These are phyloP conservation scores for Trichogramma pretiosum DNA, from an alignment of 1,140 invertebrate species.

Conservation along the genomic window DNA sequence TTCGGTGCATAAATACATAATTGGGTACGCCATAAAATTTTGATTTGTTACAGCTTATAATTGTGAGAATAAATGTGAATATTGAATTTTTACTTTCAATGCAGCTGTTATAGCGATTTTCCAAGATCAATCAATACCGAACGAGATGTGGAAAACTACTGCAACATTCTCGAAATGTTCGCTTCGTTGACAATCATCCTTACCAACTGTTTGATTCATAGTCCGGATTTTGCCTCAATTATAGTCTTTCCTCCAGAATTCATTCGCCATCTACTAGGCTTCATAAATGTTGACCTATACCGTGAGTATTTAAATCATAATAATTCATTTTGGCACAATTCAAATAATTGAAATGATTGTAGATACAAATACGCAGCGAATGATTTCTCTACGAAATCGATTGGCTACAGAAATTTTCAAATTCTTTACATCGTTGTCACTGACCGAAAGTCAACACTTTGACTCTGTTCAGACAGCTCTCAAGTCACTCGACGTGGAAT, in stretches of 20 bases:
- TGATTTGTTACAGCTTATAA: neutral
- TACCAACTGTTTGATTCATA: slow-evolving; percentile 35
- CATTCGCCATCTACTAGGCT: slow-evolving; percentile 36
- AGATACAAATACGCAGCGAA: slow-evolving; percentile 32
- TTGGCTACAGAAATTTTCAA: slow-evolving; percentile 44
- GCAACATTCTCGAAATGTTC: slow-evolving; percentile 46
- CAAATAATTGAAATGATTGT: slow-evolving; percentile 4
- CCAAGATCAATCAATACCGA: slow-evolving; percentile 28
- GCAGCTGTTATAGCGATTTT: slow-evolving; percentile 36
- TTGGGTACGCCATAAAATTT: slow-evolving; percentile 31
- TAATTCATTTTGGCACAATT: too few species aligned
- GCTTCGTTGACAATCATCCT: slow-evolving; percentile 40
- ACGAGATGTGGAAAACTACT: slow-evolving; percentile 36
- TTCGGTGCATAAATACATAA: slow-evolving; percentile 35
- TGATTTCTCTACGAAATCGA: slow-evolving; percentile 39
- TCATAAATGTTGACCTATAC: slow-evolving; percentile 42
- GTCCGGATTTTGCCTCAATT: slow-evolving; percentile 34
- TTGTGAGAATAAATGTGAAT: neutral
- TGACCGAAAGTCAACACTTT: slow-evolving; percentile 31
- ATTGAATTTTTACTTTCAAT: slow-evolving; percentile 15
- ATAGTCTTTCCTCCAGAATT: slow-evolving; percentile 42
- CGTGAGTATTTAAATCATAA: too few species aligned
- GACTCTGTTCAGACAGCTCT: slow-evolving; percentile 36
- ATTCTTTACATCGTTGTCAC: slow-evolving; percentile 37
- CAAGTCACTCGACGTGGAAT: slow-evolving; percentile 28